Conservation (phyloP, 1,140 invertebrate genomes). For the Orchestia grillus region DNA sequence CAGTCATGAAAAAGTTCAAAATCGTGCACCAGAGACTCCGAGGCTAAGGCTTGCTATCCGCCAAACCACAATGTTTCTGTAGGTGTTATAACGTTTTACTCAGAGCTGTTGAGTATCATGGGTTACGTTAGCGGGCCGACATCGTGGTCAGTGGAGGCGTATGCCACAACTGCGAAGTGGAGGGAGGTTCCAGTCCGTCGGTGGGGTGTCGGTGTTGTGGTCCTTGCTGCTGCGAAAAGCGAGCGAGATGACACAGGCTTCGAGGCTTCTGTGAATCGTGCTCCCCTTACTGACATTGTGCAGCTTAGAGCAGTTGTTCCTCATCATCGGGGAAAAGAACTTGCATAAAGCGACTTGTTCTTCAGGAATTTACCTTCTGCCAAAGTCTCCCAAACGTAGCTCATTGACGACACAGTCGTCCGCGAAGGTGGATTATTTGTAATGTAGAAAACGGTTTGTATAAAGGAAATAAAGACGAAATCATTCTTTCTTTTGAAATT, state of each 20-base stretch:
- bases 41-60: background rate
- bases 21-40: background rate
- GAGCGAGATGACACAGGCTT: background rate
- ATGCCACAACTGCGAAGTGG: background rate
- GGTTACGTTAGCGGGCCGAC: background rate
- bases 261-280: background rate
- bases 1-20: background rate
- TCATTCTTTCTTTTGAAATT: too few relatives aligned
- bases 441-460: too few relatives aligned
- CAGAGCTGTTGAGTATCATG: background rate
- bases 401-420: too few relatives aligned
- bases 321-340: background rate
- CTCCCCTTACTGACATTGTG: background rate
- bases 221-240: background rate
- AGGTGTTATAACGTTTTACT: background rate
- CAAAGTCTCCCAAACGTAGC: background rate
- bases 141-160: background rate
- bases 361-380: background rate
- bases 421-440: too few relatives aligned
- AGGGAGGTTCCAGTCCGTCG: background rate
- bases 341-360: background rate
- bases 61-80: background rate
- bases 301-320: background rate
- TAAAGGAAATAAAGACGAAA: too few relatives aligned
- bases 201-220: background rate